Evolutionary conservation across 2,888 invertebrate species (phyloP), one percentile per base, ranked within the genome.

Genomic region (Kryphioiulus occultus): DNA sequence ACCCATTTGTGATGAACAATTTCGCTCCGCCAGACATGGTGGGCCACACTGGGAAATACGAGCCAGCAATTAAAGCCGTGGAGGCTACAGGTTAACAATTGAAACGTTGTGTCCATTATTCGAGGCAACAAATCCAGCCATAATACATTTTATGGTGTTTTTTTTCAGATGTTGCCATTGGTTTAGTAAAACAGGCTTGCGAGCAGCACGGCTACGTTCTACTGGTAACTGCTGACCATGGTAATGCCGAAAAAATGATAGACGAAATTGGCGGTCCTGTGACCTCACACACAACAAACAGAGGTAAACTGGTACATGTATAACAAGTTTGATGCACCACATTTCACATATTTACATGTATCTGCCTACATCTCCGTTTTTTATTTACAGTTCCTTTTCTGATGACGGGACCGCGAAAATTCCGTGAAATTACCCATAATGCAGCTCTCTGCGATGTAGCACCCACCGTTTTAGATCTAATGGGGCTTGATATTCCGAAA

Each of bases 21-120:
- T 92, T 92, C 89, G 92, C 92, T 5, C 92, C 92, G n/a, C 92
- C 92, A 15, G 92, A 92, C 89, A 92, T 92, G 92, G 92, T 92
- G 78, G 92, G 92, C 9, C 92, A 92, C 89, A 92, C 92, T 5
- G 92, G 92, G 30, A 90, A 91, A 88, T 92, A 92, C 89, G 92
- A 92, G 83, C 90, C 91, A 7, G 91, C 92, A 0, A 90, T 92
- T 15, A 91, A 89, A 85, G 92, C 91, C 19, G 89, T 89, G 59
- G 90, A 90, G 87, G 90, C 90, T 12, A 91, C 91, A n/a, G 91
- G 91, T 89, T 82, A 9, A 32, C 5, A 15, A 39, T 17, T 85
- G 9, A 44, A 44, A 44, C 9, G 12, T 30, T 19, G 7, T 15
- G 44, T 26, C 68, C 30, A 1, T 42, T 12, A 53, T 35, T 68